Evolutionary conservation across 2,113 vertebrate genomes (phyloP).

Genomic region (Ellobius talpinus): DNA sequence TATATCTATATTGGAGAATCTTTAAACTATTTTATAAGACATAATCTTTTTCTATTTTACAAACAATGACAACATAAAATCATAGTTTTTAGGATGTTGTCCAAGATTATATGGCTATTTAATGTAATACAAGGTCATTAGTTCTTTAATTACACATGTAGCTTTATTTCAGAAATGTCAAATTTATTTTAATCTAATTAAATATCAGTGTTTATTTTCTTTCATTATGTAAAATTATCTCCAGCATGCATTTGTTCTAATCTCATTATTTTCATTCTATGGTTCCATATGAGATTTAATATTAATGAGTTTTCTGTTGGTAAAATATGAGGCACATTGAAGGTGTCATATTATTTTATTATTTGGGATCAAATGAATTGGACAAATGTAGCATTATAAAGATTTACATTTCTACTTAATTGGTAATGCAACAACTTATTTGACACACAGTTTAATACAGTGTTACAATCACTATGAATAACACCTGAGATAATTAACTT

Average conservation of each 20-base stretch:
- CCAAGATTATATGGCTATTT: conserved; percentile 4
- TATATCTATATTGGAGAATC: background rate
- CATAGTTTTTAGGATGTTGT: background rate
- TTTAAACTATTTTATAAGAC: background rate
- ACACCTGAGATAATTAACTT: background rate
- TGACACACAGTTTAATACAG: background rate
- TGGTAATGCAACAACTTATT: background rate
- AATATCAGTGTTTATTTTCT: conserved; percentile 24
- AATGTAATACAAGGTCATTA: conserved; percentile 3
- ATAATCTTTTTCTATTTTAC: background rate
- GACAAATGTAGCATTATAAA: conserved; percentile 26
- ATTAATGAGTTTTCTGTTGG: conserved; percentile 2
- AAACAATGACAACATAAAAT: conserved; percentile 27
- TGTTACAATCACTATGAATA: background rate
- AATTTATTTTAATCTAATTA: conserved; percentile 31
- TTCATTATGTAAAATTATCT: conserved; percentile 53
- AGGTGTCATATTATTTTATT: conserved; percentile 9
- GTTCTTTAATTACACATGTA: conserved; percentile 12
- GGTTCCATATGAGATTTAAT: conserved; percentile 31
- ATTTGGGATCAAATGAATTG: conserved; percentile 48
- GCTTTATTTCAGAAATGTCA: conserved; percentile 16
- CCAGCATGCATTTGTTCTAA: conserved; percentile 41
- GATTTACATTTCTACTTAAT: conserved; percentile 24
- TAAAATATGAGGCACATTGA: background rate
- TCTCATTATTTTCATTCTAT: conserved; percentile 24